Conservation (phyloP, 2,113 vertebrate species). For the Rhipidura dahli region DNA sequence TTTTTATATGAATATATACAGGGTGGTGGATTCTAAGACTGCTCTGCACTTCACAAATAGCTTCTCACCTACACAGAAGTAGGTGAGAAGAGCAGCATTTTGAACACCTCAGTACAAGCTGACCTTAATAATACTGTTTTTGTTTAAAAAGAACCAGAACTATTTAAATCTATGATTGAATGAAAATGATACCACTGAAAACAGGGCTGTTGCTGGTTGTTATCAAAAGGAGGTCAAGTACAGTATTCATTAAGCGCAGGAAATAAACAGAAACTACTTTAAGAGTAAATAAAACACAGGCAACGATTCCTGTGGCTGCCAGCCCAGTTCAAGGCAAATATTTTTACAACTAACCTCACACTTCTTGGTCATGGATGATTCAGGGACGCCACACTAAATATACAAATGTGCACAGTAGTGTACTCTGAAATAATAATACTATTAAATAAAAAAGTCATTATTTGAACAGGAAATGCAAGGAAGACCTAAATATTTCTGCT, state of each 20-base stretch:
- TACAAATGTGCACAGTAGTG: not conserved
- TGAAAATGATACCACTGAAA: not conserved
- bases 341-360: slow-evolving; percentile 2
- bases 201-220: not conserved
- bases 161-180: not conserved
- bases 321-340: not conserved
- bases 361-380: not conserved
- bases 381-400: not conserved
- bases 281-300: not conserved
- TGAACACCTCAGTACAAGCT: not conserved
- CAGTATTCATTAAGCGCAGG: not conserved
- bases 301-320: not conserved
- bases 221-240: not conserved
- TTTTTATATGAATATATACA: not conserved
- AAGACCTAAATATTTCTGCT: not conserved
- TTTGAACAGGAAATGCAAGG: not conserved
- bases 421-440: not conserved
- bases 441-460: not conserved
- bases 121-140: not conserved
- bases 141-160: not conserved
- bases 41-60: not conserved
- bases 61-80: not conserved
- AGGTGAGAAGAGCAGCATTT: too few species aligned
- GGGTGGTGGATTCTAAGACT: fast-evolving
- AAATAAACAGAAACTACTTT: not conserved